A percentile compares a stretch with the other conserved stretches of the same genome.
phyloP scores from a whole-genome alignment of 2,113 vertebrate species.

The Charina bottae region DNA sequence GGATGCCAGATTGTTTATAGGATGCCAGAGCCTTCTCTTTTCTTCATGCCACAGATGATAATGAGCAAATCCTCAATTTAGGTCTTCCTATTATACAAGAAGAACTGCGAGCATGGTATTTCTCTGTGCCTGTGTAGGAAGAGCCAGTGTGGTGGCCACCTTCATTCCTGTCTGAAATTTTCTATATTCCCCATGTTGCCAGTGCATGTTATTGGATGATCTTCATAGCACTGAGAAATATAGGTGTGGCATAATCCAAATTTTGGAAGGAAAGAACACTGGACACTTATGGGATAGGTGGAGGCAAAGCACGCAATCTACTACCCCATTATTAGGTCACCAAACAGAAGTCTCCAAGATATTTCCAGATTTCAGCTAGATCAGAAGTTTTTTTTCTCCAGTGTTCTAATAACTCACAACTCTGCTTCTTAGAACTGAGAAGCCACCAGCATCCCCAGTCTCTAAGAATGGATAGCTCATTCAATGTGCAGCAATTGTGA shows the following conservation, averaged over 20 bases:
- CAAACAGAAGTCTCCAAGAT: background rate
- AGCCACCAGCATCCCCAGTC: too few species aligned
- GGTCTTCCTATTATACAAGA: background rate
- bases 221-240: background rate
- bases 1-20: too few species aligned
- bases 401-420: too few species aligned
- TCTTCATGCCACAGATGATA: background rate
- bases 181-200: background rate
- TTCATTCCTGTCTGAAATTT: background rate
- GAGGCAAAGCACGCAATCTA: background rate
- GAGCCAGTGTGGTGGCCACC: background rate
- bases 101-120: background rate
- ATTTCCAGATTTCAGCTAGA: background rate
- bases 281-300: background rate
- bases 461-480: too few species aligned
- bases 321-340: background rate
- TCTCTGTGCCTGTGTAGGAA: background rate
- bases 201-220: background rate
- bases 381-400: background rate
- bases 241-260: background rate
- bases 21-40: background rate
- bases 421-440: too few species aligned
- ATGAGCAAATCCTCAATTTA: background rate
- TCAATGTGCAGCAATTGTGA: too few species aligned
- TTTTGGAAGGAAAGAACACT: background rate